phyloP scores from a whole-genome alignment of 2,113 vertebrate genomes.

The Protomyctophum bolini region DNA sequence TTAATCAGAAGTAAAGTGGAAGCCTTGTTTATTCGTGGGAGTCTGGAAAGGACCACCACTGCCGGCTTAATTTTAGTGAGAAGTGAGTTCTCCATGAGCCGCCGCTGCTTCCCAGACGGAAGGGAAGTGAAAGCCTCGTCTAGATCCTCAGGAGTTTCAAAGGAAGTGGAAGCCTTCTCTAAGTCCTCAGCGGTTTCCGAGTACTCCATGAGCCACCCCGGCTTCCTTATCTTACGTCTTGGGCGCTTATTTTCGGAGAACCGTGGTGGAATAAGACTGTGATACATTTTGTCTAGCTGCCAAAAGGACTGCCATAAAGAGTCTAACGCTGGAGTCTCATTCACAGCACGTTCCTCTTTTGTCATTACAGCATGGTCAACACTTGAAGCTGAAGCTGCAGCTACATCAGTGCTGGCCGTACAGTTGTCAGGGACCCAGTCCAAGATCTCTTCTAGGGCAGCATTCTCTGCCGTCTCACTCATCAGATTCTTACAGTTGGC shows the following conservation, averaged over 20 bases:
- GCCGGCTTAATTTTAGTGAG: too few species aligned
- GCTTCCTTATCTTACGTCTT: constrained; percentile 74
- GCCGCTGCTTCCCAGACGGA: too few species aligned
- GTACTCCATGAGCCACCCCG: constrained; percentile 78
- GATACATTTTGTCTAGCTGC: constrained; percentile 72
- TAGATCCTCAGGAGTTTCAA: too few species aligned
- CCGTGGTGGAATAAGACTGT: constrained; percentile 61
- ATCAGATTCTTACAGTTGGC: constrained; percentile 91
- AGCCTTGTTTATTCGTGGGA: too few species aligned
- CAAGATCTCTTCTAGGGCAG: constrained; percentile 82
- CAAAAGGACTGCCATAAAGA: constrained; percentile 77
- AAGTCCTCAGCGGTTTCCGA: constrained; percentile 54
- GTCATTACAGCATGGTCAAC: constrained; percentile 48
- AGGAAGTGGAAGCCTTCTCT: too few species aligned
- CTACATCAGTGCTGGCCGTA: too few species aligned
- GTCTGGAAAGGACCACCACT: too few species aligned
- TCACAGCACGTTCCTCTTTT: constrained; percentile 51
- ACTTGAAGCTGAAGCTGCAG: constrained; percentile 3
- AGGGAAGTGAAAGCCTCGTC: too few species aligned
- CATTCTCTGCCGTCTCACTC: constrained; percentile 83
- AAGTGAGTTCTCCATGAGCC: too few species aligned
- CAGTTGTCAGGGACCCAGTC: constrained; percentile 75
- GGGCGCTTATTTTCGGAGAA: constrained; percentile 69
- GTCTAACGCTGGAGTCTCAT: constrained; percentile 41
- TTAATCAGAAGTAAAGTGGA: too few species aligned